Evolutionary conservation across 1,140 invertebrate genomes (phyloP), one percentile per base, ranked within the genome.

Genomic region (Drosophila subobscura): DNA sequence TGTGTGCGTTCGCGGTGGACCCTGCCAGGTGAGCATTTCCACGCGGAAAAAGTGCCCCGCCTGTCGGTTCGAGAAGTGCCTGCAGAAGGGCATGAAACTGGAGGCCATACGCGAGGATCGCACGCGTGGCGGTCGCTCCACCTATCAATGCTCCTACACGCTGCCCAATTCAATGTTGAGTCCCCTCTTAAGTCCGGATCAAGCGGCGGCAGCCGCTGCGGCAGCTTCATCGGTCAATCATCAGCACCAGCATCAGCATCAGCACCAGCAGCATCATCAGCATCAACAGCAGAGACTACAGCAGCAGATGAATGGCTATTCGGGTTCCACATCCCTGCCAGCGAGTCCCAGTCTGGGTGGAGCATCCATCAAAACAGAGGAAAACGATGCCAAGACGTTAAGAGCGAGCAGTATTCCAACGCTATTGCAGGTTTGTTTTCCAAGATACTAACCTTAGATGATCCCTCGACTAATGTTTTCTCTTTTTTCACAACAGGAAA

Each of bases 11-110:
- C 94, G 97, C 46, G 97, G 97, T 12, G 96, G 96, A 0, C 95
- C 95, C 55, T 99, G 98, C 92, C 96, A 97, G 3, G 96, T 99
- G 12, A 97, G 96, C 2, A 96, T 98, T 8, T 96, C 96, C 5
- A 99, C 97, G 23, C 93, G 98, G 29, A 99, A 99, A 91, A 99
- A 99, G 90, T 99, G 98, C 91, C 98, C 98, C 0, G 97, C 97
- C 12, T 99, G 98, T 91, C 93, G 98, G n/a, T 99, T 99, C 90
- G 96, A 98, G 60, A 99, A 99, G 92, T 99, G 98, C 92, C 94
- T 99, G 12, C 95, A 96, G 23, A 97, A 96, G 92, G 98, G 98
- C 40, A 99, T 99, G 98, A 99, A 98, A 91, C 92, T 99, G 16
- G 98, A 99, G 95, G 98, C 98, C 0, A 99, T 99, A 46, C 93